Percentiles rank a stretch among this genome's conserved stretches.
Evolutionary conservation across 2,888 invertebrate species (phyloP).

Genomic region (Thalpophila matura): DNA sequence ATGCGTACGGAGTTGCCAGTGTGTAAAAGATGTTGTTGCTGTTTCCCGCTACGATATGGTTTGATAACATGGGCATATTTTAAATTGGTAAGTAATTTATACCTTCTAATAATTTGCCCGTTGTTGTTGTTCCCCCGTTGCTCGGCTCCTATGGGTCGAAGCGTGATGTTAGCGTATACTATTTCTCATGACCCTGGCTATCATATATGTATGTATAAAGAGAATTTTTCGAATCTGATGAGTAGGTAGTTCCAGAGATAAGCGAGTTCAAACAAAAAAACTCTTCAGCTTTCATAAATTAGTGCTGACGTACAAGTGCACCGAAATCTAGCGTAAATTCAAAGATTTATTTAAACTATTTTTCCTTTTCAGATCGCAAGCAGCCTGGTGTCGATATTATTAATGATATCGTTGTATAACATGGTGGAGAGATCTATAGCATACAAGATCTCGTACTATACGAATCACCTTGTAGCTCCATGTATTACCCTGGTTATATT

Average conservation of each 20-base stretch:
- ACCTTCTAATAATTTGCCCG: too few relatives aligned
- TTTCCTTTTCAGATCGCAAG: slow-evolving; percentile 19
- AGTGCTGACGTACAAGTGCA: too few relatives aligned
- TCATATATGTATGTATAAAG: too few relatives aligned
- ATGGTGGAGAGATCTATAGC: accelerated
- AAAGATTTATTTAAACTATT: background rate
- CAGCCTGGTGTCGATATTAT: background rate
- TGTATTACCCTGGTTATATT: background rate
- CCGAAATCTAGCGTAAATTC: too few relatives aligned
- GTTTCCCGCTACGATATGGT: slow-evolving; percentile 64
- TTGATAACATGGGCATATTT: slow-evolving; percentile 62
- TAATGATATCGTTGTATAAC: background rate
- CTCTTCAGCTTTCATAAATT: too few relatives aligned
- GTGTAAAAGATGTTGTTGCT: slow-evolving; percentile 63
- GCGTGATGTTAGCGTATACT: too few relatives aligned
- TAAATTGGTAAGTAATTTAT: slow-evolving; percentile 60
- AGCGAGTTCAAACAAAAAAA: too few relatives aligned
- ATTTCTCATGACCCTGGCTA: too few relatives aligned
- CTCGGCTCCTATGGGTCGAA: too few relatives aligned
- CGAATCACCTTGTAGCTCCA: background rate
- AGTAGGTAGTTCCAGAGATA: too few relatives aligned
- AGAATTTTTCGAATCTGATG: too few relatives aligned
- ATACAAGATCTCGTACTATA: accelerated
- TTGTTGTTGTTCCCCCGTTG: too few relatives aligned
- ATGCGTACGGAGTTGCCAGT: slow-evolving; percentile 62